Conservation (phyloP, 2,888 invertebrate genomes). For the Criorhina ranunculi region DNA sequence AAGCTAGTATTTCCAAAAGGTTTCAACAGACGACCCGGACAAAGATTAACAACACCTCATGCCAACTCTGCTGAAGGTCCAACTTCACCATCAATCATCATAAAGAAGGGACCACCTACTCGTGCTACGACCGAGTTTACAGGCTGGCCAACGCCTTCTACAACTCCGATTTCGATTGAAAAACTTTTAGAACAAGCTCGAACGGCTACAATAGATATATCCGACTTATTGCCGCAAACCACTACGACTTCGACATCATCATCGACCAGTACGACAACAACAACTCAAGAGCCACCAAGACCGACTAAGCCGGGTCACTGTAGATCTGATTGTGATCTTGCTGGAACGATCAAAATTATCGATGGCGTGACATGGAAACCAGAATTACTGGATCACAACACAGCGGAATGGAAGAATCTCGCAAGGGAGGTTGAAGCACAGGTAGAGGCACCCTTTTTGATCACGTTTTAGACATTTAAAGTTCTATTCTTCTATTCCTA, state of each 20-base stretch:
- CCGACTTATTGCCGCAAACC: slow-evolving; percentile 83
- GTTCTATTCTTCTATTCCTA: slow-evolving; percentile 81
- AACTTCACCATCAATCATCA: slow-evolving; percentile 87
- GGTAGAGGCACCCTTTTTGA: too few species aligned
- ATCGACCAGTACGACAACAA: slow-evolving; percentile 87
- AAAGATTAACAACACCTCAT: slow-evolving; percentile 86
- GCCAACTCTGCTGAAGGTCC: slow-evolving; percentile 84
- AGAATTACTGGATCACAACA: slow-evolving; percentile 93
- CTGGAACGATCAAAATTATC: slow-evolving; percentile 93
- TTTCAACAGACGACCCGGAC: slow-evolving; percentile 86
- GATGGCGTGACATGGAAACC: slow-evolving; percentile 94
- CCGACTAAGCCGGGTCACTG: slow-evolving; percentile 93
- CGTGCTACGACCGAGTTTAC: slow-evolving; percentile 95
- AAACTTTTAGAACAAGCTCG: slow-evolving; percentile 89
- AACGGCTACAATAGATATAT: slow-evolving; percentile 86
- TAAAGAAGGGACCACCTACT: slow-evolving; percentile 93
- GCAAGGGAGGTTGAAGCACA: slow-evolving; percentile 92
- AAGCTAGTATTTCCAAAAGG: slow-evolving; percentile 92
- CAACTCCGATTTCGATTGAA: slow-evolving; percentile 93
- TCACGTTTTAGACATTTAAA: too few species aligned
- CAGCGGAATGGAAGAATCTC: slow-evolving; percentile 93
- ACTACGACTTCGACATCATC: slow-evolving; percentile 86
- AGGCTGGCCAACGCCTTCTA: slow-evolving; percentile 95
- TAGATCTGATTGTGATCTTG: slow-evolving; percentile 91
- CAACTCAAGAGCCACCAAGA: slow-evolving; percentile 89